Evolutionary conservation across 2,797 vertebrate genomes (phyloP), one percentile per base, ranked within the genome.

Genomic region (Anguilla anguilla): DNA sequence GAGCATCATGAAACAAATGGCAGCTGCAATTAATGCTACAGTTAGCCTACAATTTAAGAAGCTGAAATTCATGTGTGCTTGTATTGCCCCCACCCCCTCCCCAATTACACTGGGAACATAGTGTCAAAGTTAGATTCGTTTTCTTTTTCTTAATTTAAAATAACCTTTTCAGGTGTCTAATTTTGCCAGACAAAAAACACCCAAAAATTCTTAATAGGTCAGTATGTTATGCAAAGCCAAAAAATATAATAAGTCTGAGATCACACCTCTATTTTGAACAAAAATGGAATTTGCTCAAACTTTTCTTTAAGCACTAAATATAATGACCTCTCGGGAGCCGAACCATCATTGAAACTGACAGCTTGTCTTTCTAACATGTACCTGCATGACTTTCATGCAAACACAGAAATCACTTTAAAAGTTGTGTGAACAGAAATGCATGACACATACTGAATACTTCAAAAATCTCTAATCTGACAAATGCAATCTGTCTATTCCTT

Each of bases 381-480:
- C n/a, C 11, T 28, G 28, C 53, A 59, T 17, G n/a, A 61, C 11
- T 35, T 35, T 84, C 28, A 61, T 19, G 59, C 51, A 59, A 84
- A 57, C n/a, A 84, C 11, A 17, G 31, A 59, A 84, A 82, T 82
- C 79, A 82, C 25, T 82, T 82, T 82, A 51, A 82, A 82, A 51
- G 46, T 77, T 79, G 49, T 39, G 69, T 46, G 67, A 64, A 77
- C 39, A 46, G 67, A 85, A 67, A 77, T 22, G 15, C 19, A 17
- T 31, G n/a, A 46, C 22, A 83, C 61, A 85, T 46, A n/a, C 61
- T 28, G 13, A 86, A 77, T 28, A n/a, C 51, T 85, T 87, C 88
- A 84, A 74, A 83, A 64, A 90, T 90, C 86, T 85, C 90, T 90
- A 90, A 90, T 92, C 90, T 88, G 88, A 89, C 90, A 91, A 91